Base-by-base conservation (phyloP, 2,888 invertebrate genomes). In the Drosophila koepferae region DNA sequence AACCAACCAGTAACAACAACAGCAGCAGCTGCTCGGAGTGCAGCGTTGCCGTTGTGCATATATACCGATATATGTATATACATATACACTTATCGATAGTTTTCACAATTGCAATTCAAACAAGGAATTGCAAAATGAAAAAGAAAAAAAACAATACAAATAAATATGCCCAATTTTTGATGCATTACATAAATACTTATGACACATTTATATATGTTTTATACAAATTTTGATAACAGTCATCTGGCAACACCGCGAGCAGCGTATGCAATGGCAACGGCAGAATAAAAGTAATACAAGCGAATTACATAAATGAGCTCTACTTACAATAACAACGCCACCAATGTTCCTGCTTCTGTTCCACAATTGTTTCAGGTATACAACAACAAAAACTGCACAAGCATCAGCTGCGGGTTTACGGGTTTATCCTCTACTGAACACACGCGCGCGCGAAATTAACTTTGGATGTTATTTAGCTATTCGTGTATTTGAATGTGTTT, bases 241-340 rank as follows among this genome's bases (percentile, higher is more conserved):
- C 18, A 28, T 89, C 76, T 85, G 88, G 82, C 88, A 89, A 64
- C 86, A 53, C 59, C 43, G 43, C 40, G 14, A 44, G 53, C 31
- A 49, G 31, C 54, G 65, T 34, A 63, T 64, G 46, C 28, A 31
- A 20, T 18, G 16, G 43, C 28, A 75, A 34, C 53, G 49, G 58
- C 49, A 2, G 44, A 48, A 63, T 53, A 54, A 59, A 58, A 61
- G 55, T 54, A 62, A 87, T 23, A 70, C 55, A 69, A 72, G 41
- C 51, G 65, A 85, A 89, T 85, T 85, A 85, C 73, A 85, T 85
- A 85, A 85, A 85, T 64, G 67, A 68, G 68, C 71, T 44, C 58
- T 77, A 85, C 85, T 85, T 82, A 85, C 85, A 85, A 82, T 60
- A 82, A 77, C 72, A 89, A 82, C 63, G 56, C 48, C 59, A 46